Evolutionary conservation across 2,797 vertebrate species (phyloP).

Genomic region (Antennarius maculatus): DNA sequence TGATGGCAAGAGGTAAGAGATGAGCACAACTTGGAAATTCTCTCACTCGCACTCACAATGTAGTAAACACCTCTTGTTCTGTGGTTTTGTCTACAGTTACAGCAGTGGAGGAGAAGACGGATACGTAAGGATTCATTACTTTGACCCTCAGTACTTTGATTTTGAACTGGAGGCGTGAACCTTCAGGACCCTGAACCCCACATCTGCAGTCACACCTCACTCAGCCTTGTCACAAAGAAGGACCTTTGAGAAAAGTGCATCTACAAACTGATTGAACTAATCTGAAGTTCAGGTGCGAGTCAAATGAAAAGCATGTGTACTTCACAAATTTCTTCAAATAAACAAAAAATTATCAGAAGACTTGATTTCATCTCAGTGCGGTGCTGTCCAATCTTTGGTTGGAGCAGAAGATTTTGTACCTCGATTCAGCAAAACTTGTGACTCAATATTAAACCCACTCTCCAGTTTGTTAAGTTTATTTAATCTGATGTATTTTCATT

Average conservation of each 20-base stretch:
- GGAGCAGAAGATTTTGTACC: slow-evolving; percentile 28
- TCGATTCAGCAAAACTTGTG: slow-evolving; percentile 14
- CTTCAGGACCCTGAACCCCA: not conserved
- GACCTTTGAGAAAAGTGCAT: not conserved
- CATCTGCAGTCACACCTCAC: slow-evolving; percentile 19
- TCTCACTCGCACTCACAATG: not conserved
- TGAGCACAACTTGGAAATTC: not conserved
- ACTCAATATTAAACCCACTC: slow-evolving; percentile 30
- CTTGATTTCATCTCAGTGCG: slow-evolving; percentile 6
- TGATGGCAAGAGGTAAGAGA: slow-evolving; percentile 92
- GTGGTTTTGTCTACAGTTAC: slow-evolving; percentile 83
- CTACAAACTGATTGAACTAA: slow-evolving; percentile 15
- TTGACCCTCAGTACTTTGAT: slow-evolving; percentile 97
- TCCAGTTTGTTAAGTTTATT: slow-evolving; percentile 41
- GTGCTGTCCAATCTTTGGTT: slow-evolving; percentile 20
- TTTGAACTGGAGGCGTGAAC: slow-evolving; percentile 92
- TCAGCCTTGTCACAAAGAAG: slow-evolving; percentile 21
- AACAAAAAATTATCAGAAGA: slow-evolving; percentile 13
- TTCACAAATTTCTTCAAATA: slow-evolving; percentile 27
- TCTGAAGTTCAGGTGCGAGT: slow-evolving; percentile 10
- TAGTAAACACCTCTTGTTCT: not conserved
- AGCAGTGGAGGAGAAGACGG: slow-evolving; percentile 98
- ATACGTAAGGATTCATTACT: slow-evolving; percentile 96
- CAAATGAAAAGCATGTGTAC: not conserved
- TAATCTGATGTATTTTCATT: slow-evolving; percentile 47